These are phyloP conservation scores for Falco novaeseelandiae DNA, from an alignment of 2,797 vertebrate species.

Conservation along the genomic window DNA sequence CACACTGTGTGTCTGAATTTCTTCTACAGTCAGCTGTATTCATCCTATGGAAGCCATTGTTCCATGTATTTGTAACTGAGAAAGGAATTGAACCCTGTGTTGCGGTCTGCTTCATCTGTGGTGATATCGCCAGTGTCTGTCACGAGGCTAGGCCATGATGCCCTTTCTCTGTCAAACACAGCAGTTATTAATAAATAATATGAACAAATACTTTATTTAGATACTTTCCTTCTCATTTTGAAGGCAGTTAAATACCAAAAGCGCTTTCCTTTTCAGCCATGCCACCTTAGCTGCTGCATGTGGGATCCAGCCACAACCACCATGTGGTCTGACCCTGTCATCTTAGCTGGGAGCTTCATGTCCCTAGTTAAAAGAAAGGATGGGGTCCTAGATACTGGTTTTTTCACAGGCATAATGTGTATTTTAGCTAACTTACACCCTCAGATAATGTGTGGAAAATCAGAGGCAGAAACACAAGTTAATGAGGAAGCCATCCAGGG, in stretches of 20 bases:
- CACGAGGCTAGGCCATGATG: not conserved
- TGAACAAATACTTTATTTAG: not conserved
- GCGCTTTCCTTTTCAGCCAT: not conserved
- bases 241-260: not conserved
- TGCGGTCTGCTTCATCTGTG: not conserved
- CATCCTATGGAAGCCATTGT: not conserved
- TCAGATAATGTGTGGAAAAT: not conserved
- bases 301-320: not conserved
- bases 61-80: not conserved
- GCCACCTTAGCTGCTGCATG: not conserved
- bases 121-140: not conserved
- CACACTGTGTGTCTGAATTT: not conserved
- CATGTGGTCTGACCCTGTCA: not conserved
- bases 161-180: not conserved
- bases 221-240: not conserved
- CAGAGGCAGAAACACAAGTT: not conserved
- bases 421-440: not conserved
- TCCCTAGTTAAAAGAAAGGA: not conserved
- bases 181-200: not conserved
- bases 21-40: not conserved
- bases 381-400: not conserved
- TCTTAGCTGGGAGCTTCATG: not conserved
- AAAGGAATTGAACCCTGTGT: not conserved
- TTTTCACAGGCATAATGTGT: not conserved
- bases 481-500: not conserved